Percentiles rank a stretch among this genome's conserved stretches.
Evolutionary conservation across 2,113 vertebrate genomes (phyloP).

Genomic region (Dromaius novaehollandiae): DNA sequence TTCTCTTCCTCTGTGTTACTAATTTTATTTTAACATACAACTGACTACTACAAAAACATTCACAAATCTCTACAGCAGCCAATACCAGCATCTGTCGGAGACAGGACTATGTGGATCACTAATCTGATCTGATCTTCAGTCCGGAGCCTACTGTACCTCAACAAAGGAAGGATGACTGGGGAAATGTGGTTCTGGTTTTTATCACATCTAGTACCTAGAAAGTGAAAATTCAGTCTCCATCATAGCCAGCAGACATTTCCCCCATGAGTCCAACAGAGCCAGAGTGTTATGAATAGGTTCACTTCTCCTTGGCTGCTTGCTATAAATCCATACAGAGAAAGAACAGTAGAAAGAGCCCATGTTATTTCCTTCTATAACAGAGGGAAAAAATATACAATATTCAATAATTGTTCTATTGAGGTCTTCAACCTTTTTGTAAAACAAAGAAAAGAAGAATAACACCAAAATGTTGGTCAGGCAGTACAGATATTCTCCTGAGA

Average conservation of each 20-base stretch:
- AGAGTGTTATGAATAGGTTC: background rate
- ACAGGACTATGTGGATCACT: background rate
- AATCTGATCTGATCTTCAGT: background rate
- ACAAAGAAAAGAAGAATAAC: background rate
- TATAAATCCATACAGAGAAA: background rate
- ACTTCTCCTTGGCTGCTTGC: background rate
- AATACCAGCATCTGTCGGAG: background rate
- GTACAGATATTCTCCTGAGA: background rate
- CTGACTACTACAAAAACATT: background rate
- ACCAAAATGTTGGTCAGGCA: background rate
- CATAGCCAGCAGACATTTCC: background rate
- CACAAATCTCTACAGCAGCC: background rate
- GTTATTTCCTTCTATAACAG: background rate
- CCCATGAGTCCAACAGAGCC: background rate
- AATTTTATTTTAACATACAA: background rate
- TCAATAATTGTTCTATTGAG: background rate
- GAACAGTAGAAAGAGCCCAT: background rate
- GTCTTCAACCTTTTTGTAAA: background rate
- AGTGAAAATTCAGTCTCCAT: background rate
- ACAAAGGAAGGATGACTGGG: background rate
- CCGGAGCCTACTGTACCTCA: background rate
- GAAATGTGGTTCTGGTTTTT: background rate
- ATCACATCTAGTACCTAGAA: background rate
- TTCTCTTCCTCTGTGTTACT: background rate
- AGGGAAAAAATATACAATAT: constrained; percentile 13